These are phyloP conservation scores for Mustela nigripes DNA, from an alignment of 2,113 vertebrate genomes.

Conservation along the genomic window DNA sequence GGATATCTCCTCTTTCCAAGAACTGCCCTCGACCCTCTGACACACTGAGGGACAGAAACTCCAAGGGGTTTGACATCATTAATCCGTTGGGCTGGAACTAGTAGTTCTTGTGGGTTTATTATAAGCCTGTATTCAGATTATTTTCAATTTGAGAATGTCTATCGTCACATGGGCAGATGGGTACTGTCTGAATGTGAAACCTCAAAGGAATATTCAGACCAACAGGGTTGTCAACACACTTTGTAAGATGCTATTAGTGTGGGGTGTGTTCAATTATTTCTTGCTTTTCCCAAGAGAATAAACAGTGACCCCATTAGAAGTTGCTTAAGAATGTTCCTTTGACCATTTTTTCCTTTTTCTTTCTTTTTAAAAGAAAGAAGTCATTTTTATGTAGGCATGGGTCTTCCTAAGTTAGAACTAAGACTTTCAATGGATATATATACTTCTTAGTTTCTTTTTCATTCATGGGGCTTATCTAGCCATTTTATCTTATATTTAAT, in stretches of 20 bases:
- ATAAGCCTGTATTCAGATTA: background rate
- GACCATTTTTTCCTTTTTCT: background rate
- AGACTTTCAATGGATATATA: background rate
- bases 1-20: background rate
- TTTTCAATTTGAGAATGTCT: background rate
- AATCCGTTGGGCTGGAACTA: background rate
- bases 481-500: background rate
- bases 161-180: background rate
- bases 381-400: background rate
- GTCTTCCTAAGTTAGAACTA: slow-evolving; percentile 6
- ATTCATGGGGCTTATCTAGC: background rate
- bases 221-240: background rate
- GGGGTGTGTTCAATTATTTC: background rate
- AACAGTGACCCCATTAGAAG: slow-evolving; percentile 38
- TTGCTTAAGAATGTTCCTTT: background rate
- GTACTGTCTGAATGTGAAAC: slow-evolving; percentile 11
- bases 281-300: background rate
- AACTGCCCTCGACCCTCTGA: background rate
- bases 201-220: background rate
- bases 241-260: slow-evolving; percentile 1
- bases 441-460: background rate
- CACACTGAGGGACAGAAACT: background rate
- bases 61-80: background rate
- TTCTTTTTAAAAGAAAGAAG: slow-evolving; percentile 34
- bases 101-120: background rate